Percentiles rank a stretch among this genome's conserved stretches.
Conservation (phyloP, 2,113 vertebrate species). For the Triplophysa tibetana region DNA sequence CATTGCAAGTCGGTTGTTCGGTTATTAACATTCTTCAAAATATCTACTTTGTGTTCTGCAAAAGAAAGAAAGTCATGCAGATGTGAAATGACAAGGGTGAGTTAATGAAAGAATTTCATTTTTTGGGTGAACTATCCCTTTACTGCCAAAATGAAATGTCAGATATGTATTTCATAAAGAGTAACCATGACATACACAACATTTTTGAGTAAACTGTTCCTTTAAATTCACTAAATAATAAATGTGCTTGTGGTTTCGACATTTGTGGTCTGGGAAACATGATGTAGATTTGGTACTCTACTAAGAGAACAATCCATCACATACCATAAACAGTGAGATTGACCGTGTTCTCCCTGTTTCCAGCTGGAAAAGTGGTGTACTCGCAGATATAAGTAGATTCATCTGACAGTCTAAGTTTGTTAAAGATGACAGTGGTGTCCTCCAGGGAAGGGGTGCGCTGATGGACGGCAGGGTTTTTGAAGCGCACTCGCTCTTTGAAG, state of each 20-base stretch:
- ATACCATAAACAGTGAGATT: constrained; percentile 94
- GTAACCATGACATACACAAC: too few species aligned
- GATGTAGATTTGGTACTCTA: neutral
- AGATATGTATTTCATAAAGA: too few species aligned
- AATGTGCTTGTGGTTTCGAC: neutral
- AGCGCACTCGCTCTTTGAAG: constrained; percentile 85
- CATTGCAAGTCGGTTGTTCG: too few species aligned
- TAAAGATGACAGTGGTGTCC: constrained; percentile 91
- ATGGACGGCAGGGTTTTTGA: constrained; percentile 82
- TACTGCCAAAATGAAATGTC: too few species aligned
- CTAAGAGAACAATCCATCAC: constrained; percentile 37
- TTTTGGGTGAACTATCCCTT: too few species aligned
- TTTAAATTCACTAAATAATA: neutral
- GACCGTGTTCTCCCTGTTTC: constrained; percentile 91
- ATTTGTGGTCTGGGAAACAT: neutral
- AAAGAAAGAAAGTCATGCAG: too few species aligned
- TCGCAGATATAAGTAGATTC: constrained; percentile 96
- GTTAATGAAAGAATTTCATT: too few species aligned
- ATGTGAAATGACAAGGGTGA: too few species aligned
- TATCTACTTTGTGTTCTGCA: too few species aligned
- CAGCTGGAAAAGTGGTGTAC: constrained; percentile 93
- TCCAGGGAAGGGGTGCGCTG: constrained; percentile 85
- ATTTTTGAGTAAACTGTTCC: too few species aligned
- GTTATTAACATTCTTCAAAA: too few species aligned
- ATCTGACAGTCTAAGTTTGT: constrained; percentile 83